A percentile compares a stretch with the other conserved stretches of the same genome.
Conservation (phyloP, 2,888 invertebrate species). For the Mallateleia sp. region DNA sequence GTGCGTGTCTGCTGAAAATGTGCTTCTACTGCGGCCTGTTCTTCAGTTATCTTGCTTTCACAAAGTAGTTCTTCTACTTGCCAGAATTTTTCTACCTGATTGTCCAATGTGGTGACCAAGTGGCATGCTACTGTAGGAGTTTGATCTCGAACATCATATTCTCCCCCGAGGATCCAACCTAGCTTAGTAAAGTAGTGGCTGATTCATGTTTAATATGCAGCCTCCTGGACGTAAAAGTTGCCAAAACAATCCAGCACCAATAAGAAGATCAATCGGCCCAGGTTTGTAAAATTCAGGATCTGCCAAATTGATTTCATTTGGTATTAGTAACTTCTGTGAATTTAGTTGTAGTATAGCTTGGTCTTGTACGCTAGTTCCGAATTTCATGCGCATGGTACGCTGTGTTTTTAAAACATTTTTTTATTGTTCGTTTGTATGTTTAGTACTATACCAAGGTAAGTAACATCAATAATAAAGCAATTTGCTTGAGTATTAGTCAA, state of each 20-base stretch:
- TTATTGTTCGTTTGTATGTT: too few relatives aligned
- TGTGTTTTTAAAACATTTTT: too few relatives aligned
- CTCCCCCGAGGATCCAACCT: slow-evolving; percentile 9
- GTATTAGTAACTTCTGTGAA: too few relatives aligned
- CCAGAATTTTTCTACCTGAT: slow-evolving; percentile 11
- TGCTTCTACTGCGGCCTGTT: background rate
- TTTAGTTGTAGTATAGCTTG: too few relatives aligned
- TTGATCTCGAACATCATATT: background rate
- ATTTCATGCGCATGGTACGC: too few relatives aligned
- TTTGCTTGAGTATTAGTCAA: too few relatives aligned
- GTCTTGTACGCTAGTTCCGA: too few relatives aligned
- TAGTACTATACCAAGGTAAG: too few relatives aligned
- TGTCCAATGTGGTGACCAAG: background rate
- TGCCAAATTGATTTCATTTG: background rate
- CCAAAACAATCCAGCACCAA: slow-evolving; percentile 27
- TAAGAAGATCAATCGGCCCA: slow-evolving; percentile 3
- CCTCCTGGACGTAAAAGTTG: slow-evolving; percentile 1
- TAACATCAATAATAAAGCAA: too few relatives aligned
- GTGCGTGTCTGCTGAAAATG: slow-evolving; percentile 2
- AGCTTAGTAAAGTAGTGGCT: slow-evolving; percentile 9
- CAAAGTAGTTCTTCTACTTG: background rate
- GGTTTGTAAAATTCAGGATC: slow-evolving; percentile 4
- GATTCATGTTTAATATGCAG: background rate
- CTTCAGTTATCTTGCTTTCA: background rate
- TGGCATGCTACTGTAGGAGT: background rate